Evolutionary conservation across 1,140 invertebrate species (phyloP).

Genomic region (Philopotamus ludificatus): DNA sequence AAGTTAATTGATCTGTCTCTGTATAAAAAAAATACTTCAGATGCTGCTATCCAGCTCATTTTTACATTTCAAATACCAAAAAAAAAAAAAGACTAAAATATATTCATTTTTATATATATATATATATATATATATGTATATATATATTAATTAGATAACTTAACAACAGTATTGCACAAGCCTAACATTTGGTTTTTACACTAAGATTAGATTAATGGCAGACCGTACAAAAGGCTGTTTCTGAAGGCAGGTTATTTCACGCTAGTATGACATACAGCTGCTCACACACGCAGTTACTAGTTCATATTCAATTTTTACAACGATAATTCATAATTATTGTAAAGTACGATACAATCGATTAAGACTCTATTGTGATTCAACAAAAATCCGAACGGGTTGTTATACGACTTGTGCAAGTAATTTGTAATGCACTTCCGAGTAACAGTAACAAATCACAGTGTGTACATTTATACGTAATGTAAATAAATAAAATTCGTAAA

Average conservation of each 20-base stretch:
- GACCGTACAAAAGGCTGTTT: slow-evolving; percentile 40
- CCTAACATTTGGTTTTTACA: slow-evolving; percentile 41
- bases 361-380: slow-evolving; percentile 11
- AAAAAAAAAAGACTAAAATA: not conserved
- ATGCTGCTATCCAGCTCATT: not conserved
- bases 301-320: slow-evolving; percentile 23
- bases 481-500: slow-evolving; percentile 24
- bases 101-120: not conserved
- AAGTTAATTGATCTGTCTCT: slow-evolving; percentile 15
- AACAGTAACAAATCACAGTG: slow-evolving; percentile 37
- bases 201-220: slow-evolving; percentile 41
- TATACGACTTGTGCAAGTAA: slow-evolving; percentile 17
- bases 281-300: slow-evolving; percentile 19
- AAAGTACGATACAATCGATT: slow-evolving; percentile 22
- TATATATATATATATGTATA: slow-evolving; percentile 24
- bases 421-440: slow-evolving; percentile 21
- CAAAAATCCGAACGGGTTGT: not conserved
- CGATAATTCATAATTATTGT: slow-evolving; percentile 17
- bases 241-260: slow-evolving; percentile 35
- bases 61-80: not conserved
- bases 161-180: slow-evolving; percentile 41
- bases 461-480: slow-evolving; percentile 25
- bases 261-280: slow-evolving; percentile 31
- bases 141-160: slow-evolving; percentile 12
- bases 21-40: not conserved